Evolutionary conservation across 2,888 invertebrate genomes (phyloP).

Genomic region (Clostera curtula): DNA sequence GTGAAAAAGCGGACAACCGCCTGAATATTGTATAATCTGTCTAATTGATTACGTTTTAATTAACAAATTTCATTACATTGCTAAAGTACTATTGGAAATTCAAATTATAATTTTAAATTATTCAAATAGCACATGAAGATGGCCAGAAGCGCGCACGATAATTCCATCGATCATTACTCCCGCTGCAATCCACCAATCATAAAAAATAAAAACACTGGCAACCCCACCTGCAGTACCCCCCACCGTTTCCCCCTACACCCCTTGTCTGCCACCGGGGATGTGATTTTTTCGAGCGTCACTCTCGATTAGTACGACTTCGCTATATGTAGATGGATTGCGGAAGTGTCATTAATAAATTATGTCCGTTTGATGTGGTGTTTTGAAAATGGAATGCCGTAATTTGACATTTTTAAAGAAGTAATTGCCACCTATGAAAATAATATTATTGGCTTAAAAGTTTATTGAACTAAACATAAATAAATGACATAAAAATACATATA

Average conservation of each 20-base stretch:
- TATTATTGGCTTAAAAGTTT: too few relatives aligned
- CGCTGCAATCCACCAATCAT: slow-evolving; percentile 72
- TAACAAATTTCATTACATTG: too few relatives aligned
- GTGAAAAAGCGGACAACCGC: too few relatives aligned
- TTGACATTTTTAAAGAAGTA: too few relatives aligned
- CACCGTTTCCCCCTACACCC: slow-evolving; percentile 20
- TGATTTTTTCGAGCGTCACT: slow-evolving; percentile 66
- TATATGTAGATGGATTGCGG: slow-evolving; percentile 23
- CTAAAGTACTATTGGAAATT: too few relatives aligned
- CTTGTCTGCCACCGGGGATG: slow-evolving; percentile 46
- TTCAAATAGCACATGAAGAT: slow-evolving; percentile 42
- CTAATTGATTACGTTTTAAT: too few relatives aligned
- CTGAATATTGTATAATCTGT: too few relatives aligned
- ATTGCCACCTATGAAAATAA: too few relatives aligned
- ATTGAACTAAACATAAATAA: too few relatives aligned
- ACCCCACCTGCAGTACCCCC: slow-evolving; percentile 45
- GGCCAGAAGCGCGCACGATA: slow-evolving; percentile 60
- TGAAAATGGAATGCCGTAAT: too few relatives aligned
- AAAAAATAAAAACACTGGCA: slow-evolving; percentile 69
- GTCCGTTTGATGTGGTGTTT: too few relatives aligned
- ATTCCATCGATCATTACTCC: slow-evolving; percentile 74
- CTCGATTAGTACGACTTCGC: slow-evolving; percentile 46
- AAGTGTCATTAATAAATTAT: slow-evolving; percentile 5
- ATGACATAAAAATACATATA: too few relatives aligned
- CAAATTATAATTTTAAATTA: slow-evolving; percentile 36